phyloP scores from a whole-genome alignment of 2,888 invertebrate species.

The Drosophila macrothrix region DNA sequence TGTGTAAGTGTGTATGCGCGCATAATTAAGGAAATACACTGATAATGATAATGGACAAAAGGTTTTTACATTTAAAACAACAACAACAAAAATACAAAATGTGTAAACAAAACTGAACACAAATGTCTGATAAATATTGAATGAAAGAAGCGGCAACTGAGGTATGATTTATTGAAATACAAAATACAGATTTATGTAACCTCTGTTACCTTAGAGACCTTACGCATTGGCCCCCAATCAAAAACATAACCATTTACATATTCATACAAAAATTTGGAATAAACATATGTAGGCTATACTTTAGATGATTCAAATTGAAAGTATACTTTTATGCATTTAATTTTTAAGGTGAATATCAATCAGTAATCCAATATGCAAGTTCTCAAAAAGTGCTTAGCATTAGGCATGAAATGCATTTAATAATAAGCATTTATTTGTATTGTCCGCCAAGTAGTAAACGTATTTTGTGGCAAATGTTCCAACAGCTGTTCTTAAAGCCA shows the following conservation, averaged over 20 bases:
- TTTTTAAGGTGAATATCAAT: not conserved
- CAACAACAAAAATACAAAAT: not conserved
- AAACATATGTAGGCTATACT: not conserved
- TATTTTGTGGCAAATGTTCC: constrained; percentile 33
- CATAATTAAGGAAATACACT: constrained; percentile 20
- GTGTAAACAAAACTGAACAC: not conserved
- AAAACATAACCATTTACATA: not conserved
- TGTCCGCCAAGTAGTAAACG: constrained; percentile 30
- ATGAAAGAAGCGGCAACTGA: constrained; percentile 7
- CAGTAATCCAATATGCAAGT: not conserved
- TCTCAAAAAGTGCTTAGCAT: not conserved
- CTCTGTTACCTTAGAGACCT: not conserved
- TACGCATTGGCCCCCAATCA: too few species aligned
- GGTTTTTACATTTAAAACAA: constrained; percentile 42
- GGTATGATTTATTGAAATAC: constrained; percentile 19
- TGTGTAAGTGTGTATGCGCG: not conserved
- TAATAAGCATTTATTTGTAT: constrained; percentile 6
- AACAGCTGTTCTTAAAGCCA: constrained; percentile 49
- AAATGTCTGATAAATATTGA: constrained; percentile 16
- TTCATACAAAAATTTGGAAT: not conserved
- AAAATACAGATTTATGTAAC: constrained; percentile 12
- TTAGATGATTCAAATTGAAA: not conserved
- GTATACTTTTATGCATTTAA: not conserved
- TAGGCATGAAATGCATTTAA: constrained; percentile 23
- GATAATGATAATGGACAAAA: constrained; percentile 53